Evolutionary conservation across 2,888 invertebrate genomes (phyloP), one percentile per base, ranked within the genome.

Genomic region (Xylota sylvarum): DNA sequence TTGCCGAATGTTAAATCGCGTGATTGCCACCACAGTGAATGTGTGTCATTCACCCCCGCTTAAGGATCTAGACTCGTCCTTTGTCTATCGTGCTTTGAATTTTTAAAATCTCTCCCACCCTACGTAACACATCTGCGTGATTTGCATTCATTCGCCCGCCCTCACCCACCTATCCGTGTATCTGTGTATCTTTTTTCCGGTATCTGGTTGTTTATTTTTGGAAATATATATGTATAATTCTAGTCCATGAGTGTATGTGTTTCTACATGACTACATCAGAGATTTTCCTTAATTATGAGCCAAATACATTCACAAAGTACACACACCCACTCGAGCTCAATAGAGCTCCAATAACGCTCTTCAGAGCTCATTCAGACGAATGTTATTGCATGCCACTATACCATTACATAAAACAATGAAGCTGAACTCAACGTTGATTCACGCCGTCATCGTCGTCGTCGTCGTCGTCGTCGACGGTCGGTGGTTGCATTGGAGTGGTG

Each of bases 341-440:
- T 76, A 52, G 58, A 58, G 73, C 55, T 50, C 60, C 65, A 85
- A 81, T 81, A 76, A 56, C 76, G 10, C 60, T 62, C 65, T 76
- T 23, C 43, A 60, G 37, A 23, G 67, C 72, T 72, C 76, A 73
- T 86, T 86, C 81, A 77, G 72, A 40, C 72, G 58, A 65, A 65
- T 60, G 81, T 35, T 65, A 76, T 86, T 81, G 85, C 85, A 86
- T 80, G 81, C 72, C 72, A 86, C 81, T 76, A 62, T 72, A 55
- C 65, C 81, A 81, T 86, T 72, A 81, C 76, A 37, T 85, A 65
- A 76, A 85, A 80, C 84, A 85, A 85, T 85, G 56, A 55, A 83
- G 78, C 73, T 70, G 64, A 80, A 80, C 74, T 62, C 60, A 65
- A 32, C 55, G 74, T 64, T 65, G 79, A 84, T 85, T 80, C 80